A percentile compares a stretch with the other conserved stretches of the same genome.
Evolutionary conservation across 2,888 invertebrate genomes (phyloP).

Genomic region (Hemaris fuciformis): DNA sequence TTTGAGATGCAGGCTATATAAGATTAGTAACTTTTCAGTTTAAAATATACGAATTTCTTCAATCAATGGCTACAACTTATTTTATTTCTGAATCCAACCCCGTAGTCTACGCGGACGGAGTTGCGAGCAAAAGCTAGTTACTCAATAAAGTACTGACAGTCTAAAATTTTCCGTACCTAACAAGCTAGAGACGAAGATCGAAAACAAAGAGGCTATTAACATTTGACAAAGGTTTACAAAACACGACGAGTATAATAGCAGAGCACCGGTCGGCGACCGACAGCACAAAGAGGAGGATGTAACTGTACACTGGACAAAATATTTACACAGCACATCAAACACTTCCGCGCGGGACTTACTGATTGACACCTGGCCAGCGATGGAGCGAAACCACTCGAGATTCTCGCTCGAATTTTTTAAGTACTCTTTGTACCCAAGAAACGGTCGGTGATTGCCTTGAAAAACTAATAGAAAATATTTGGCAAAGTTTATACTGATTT

Average conservation of each 20-base stretch:
- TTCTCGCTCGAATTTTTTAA: too few species aligned
- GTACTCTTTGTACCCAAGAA: too few species aligned
- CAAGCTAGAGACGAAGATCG: not conserved
- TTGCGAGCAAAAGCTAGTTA: too few species aligned
- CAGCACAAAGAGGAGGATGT: constrained; percentile 50
- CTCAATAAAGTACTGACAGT: not conserved
- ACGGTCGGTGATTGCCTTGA: too few species aligned
- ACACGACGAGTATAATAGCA: constrained; percentile 21
- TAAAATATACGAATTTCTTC: too few species aligned
- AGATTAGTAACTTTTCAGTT: too few species aligned
- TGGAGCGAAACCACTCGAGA: not conserved
- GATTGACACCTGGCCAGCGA: not conserved
- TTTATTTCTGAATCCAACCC: too few species aligned
- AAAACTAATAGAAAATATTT: too few species aligned
- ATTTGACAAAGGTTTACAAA: constrained; percentile 15
- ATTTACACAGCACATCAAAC: constrained; percentile 37
- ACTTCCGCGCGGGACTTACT: constrained; percentile 30
- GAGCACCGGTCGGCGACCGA: constrained; percentile 32
- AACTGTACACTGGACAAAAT: constrained; percentile 47
- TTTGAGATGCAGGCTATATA: too few species aligned
- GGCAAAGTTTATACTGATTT: too few species aligned
- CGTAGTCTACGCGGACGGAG: too few species aligned
- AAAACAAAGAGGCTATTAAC: constrained; percentile 12
- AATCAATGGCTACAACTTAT: too few species aligned
- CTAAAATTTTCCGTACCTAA: not conserved